Evolutionary conservation across 2,888 invertebrate genomes (phyloP).

Genomic region (Drosophila birchii): DNA sequence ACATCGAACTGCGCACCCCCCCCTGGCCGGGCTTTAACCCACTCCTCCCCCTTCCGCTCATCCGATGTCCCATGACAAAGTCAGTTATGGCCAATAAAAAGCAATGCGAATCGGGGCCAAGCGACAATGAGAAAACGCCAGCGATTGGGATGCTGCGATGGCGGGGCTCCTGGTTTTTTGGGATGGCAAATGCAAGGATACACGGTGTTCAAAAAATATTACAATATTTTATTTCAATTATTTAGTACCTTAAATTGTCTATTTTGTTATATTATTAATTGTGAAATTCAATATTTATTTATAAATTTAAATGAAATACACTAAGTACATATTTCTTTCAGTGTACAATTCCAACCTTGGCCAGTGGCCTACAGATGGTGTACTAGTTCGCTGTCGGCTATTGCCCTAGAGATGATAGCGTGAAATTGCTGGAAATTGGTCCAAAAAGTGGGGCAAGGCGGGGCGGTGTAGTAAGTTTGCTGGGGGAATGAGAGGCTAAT

Average conservation of each 20-base stretch:
- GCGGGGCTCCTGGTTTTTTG: neutral
- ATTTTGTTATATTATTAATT: neutral
- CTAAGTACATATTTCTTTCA: neutral
- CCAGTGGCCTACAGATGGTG: conserved; percentile 63
- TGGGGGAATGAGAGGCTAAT: conserved; percentile 20
- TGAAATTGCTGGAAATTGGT: conserved; percentile 28
- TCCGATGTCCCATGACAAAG: conserved; percentile 65
- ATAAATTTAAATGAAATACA: too few relatives aligned
- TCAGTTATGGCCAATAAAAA: conserved; percentile 81
- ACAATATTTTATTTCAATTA: neutral
- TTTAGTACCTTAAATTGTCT: neutral
- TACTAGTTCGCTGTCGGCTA: conserved; percentile 35
- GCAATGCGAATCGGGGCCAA: conserved; percentile 63
- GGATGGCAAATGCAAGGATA: neutral
- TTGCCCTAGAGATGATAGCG: conserved; percentile 41
- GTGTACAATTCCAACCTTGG: conserved; percentile 2
- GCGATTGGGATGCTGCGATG: conserved; percentile 13
- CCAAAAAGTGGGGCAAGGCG: neutral
- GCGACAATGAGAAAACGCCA: conserved; percentile 38
- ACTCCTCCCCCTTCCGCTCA: neutral
- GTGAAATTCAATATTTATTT: neutral
- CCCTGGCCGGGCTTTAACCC: neutral
- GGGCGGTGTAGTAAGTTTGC: too few relatives aligned
- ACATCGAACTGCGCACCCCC: neutral
- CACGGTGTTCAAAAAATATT: neutral